A percentile compares a stretch with the other conserved stretches of the same genome.
These are phyloP conservation scores for Harpagifer antarcticus DNA, from an alignment of 2,797 vertebrate genomes.

Conservation along the genomic window DNA sequence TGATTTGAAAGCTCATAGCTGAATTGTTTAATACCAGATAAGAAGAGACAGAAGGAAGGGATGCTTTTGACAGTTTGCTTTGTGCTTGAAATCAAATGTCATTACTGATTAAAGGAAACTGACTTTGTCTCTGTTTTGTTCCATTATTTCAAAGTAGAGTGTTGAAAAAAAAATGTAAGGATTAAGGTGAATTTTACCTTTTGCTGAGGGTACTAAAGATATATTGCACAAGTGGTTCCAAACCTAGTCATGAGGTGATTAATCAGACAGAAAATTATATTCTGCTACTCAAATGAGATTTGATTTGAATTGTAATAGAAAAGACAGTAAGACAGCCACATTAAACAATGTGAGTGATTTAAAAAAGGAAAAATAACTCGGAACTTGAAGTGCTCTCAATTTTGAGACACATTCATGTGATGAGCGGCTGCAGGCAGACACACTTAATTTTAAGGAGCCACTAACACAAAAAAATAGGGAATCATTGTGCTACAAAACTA, in stretches of 20 bases:
- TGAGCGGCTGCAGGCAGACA: background rate
- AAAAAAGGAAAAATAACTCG: background rate
- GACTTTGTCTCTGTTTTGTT: slow-evolving; percentile 1
- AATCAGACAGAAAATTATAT: background rate
- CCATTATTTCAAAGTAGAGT: no score
- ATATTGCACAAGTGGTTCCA: background rate
- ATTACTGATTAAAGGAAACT: background rate
- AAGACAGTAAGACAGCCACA: background rate
- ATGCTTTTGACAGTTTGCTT: slow-evolving; percentile 32
- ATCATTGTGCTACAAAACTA: background rate
- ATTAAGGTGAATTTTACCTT: background rate
- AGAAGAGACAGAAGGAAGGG: slow-evolving; percentile 20
- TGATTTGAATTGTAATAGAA: background rate
- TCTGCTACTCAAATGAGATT: background rate
- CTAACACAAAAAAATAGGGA: background rate
- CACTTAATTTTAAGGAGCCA: background rate
- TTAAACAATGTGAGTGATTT: background rate
- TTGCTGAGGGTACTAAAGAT: background rate
- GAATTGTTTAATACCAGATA: slow-evolving; percentile 32
- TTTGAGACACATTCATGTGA: slow-evolving; percentile 3
- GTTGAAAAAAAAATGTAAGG: background rate
- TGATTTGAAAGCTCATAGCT: slow-evolving; percentile 26
- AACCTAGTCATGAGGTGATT: background rate
- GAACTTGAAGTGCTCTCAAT: slow-evolving; percentile 10
- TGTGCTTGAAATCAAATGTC: slow-evolving; percentile 32